These are phyloP conservation scores for Phaethornis superciliosus DNA, from an alignment of 2,113 vertebrate species.

Conservation along the genomic window DNA sequence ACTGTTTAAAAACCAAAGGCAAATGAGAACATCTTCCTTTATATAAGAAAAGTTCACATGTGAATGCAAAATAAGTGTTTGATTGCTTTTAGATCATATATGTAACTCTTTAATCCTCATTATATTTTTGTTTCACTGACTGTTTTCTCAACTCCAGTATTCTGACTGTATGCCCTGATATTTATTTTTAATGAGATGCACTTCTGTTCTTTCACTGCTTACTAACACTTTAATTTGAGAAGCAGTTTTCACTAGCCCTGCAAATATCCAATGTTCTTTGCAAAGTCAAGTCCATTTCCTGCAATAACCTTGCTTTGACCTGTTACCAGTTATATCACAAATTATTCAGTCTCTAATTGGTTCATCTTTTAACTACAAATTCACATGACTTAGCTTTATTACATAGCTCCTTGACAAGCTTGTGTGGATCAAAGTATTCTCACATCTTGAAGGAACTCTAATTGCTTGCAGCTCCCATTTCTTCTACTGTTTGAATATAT, in stretches of 20 bases:
- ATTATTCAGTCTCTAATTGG: conserved; percentile 65
- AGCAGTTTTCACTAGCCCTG: conserved; percentile 33
- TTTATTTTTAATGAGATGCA: conserved; percentile 51
- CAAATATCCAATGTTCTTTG: conserved; percentile 57
- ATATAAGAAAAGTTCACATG: background rate
- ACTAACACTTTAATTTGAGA: conserved; percentile 60
- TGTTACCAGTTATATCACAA: conserved; percentile 59
- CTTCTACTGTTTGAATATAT: background rate
- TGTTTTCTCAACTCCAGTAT: background rate
- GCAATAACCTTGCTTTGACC: conserved; percentile 63
- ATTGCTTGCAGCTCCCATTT: background rate
- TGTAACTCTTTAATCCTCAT: background rate
- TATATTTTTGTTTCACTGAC: background rate
- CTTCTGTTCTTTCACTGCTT: conserved; percentile 55
- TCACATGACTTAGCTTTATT: conserved; percentile 55
- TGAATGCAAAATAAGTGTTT: background rate
- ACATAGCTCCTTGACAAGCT: background rate
- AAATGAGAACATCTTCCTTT: background rate
- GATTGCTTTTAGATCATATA: background rate
- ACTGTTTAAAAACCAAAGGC: background rate
- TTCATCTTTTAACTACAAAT: conserved; percentile 55
- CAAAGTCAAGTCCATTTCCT: conserved; percentile 68
- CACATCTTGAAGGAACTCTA: conserved; percentile 3
- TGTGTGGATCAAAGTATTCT: background rate
- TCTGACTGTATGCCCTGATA: background rate